A percentile compares a stretch with the other conserved stretches of the same genome.
Conservation (phyloP, 2,888 invertebrate species). For the Diarsia brunnea region DNA sequence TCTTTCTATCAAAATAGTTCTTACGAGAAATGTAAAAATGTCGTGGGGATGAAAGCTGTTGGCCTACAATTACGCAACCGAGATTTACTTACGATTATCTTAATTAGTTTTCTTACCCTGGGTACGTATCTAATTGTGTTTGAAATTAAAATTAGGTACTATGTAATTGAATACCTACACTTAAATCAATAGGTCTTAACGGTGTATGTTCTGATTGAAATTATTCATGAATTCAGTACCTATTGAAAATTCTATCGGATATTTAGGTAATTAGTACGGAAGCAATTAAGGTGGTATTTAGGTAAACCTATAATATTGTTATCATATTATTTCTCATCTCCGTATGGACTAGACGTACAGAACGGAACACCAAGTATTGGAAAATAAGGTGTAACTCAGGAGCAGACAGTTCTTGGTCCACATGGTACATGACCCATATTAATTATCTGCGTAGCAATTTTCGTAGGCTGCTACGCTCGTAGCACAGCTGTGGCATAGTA, state of each 20-base stretch:
- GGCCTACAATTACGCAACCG: constrained; percentile 31
- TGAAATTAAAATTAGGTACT: constrained; percentile 11
- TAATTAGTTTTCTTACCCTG: constrained; percentile 43
- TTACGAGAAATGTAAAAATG: constrained; percentile 52
- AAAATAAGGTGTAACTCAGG: no score
- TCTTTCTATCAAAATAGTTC: constrained; percentile 49
- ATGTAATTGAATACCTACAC: constrained; percentile 23
- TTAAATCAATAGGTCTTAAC: constrained; percentile 5
- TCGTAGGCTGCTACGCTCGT: constrained; percentile 31
- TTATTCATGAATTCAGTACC: no score
- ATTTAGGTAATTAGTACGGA: no score
- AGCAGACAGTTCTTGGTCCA: no score
- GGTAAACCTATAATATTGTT: no score
- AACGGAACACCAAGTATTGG: no score
- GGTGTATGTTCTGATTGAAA: not conserved
- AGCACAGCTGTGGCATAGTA: constrained; percentile 27
- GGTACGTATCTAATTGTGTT: constrained; percentile 14
- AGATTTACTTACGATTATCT: constrained; percentile 43
- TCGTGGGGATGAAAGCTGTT: constrained; percentile 35
- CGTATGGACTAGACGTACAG: no score
- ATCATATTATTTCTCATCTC: no score
- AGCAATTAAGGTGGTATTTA: no score
- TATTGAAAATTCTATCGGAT: no score
- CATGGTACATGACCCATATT: no score
- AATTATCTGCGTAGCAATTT: constrained; percentile 9